Evolutionary conservation across 2,797 vertebrate genomes (phyloP).

Genomic region (Phalanger gymnotis): DNA sequence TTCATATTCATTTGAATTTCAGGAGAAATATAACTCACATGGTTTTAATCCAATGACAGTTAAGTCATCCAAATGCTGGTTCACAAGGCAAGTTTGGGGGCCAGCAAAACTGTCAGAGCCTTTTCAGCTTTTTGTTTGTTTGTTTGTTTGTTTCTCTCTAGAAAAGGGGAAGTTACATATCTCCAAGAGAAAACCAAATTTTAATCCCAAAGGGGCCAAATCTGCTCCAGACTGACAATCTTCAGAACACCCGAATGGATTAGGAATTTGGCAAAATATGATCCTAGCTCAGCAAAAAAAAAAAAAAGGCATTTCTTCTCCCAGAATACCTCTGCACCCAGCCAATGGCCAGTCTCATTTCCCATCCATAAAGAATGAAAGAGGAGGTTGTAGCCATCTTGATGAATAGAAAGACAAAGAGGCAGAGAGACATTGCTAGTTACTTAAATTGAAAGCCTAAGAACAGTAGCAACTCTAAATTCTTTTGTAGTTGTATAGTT

Average conservation of each 20-base stretch:
- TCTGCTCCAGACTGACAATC: slow-evolving; percentile 22
- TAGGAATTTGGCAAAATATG: neutral
- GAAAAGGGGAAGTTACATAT: slow-evolving; percentile 52
- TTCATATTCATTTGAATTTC: slow-evolving; percentile 43
- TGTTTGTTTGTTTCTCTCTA: slow-evolving; percentile 3
- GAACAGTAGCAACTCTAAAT: no score
- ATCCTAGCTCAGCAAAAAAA: accelerated
- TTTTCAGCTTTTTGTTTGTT: slow-evolving; percentile 36
- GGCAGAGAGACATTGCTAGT: no score
- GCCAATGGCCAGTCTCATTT: neutral
- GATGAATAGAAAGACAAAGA: no score
- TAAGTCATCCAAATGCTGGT: slow-evolving; percentile 62
- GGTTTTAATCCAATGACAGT: slow-evolving; percentile 66
- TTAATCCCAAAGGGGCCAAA: slow-evolving; percentile 23
- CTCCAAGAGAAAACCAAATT: slow-evolving; percentile 64
- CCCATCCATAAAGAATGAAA: neutral
- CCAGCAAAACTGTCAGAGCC: slow-evolving; percentile 25
- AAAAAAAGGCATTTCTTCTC: neutral
- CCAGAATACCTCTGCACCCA: neutral
- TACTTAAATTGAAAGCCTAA: no score
- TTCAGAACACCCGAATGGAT: neutral
- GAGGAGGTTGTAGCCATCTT: neutral
- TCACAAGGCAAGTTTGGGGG: slow-evolving; percentile 25
- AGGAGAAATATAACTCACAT: slow-evolving; percentile 54
- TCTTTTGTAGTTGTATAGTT: no score